phyloP scores from a whole-genome alignment of 1,140 invertebrate genomes.

The Trichonephila clavata region DNA sequence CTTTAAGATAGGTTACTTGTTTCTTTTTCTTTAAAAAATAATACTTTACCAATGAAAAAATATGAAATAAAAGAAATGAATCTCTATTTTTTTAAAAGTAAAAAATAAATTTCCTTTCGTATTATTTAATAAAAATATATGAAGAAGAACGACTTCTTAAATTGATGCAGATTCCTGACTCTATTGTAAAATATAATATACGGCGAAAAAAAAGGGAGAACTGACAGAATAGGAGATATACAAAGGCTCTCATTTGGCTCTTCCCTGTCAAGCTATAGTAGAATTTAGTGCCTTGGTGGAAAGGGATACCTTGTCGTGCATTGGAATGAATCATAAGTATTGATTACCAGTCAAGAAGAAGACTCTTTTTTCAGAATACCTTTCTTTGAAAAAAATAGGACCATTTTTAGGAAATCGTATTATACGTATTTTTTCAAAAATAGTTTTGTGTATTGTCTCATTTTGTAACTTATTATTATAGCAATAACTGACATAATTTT shows the following conservation, averaged over 20 bases:
- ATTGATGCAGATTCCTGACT: not conserved
- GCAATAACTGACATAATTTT: too few relatives aligned
- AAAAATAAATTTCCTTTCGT: not conserved
- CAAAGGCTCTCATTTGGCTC: constrained; percentile 2
- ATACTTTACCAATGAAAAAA: not conserved
- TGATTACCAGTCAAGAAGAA: constrained; percentile 51
- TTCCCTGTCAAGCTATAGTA: constrained; percentile 52
- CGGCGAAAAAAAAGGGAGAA: not conserved
- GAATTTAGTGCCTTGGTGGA: constrained; percentile 39
- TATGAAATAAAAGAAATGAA: not conserved
- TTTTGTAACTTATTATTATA: too few relatives aligned
- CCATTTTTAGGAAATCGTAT: not conserved
- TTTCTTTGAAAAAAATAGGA: not conserved
- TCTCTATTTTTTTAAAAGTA: not conserved
- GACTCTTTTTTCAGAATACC: not conserved
- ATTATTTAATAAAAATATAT: constrained; percentile 14
- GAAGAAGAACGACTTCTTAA: not conserved
- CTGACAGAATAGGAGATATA: not conserved
- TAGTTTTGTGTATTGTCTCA: too few relatives aligned
- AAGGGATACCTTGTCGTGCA: constrained; percentile 53
- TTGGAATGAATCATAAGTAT: constrained; percentile 61
- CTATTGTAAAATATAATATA: constrained; percentile 18
- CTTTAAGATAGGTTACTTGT: not conserved
- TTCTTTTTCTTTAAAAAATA: not conserved
- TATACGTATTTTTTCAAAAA: too few relatives aligned